Base-by-base conservation (phyloP, 2,888 invertebrate genomes). In the Byasa hedistus region DNA sequence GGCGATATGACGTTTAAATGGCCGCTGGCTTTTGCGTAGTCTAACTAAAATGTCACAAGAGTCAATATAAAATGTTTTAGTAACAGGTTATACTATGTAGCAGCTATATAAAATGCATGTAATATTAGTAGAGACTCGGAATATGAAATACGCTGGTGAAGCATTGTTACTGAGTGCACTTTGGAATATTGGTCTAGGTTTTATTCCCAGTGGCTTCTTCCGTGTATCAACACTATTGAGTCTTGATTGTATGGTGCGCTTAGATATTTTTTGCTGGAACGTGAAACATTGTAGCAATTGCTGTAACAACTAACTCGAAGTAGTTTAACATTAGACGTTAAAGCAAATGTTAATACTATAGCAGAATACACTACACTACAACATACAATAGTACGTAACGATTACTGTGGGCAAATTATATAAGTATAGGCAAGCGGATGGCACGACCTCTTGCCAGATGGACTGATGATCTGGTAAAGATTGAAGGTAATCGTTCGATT, bases 161-260 rank as follows among this genome's bases (percentile, higher is more conserved):
- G 27, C 59, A 64, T 58, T 64, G 64, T 64, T 58, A 59, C 64
- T 23, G 64, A 39, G 44, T 64, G 64, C 57, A 64, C 64, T 64
- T 44, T 36, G 21, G 64, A 54, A 64, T 64, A 64, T 64, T 64
- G 64, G 52, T 64, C 58, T 59, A 64, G 58, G 64, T 64, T 59
- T 64, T 52, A 64, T 27, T 64, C 58, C 54, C 54, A 1, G 39
- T 22, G 54, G 58, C 54, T n/a, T 23, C 15, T 39, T 36, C 39
- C 54, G 24, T 58, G 54, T 58, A 23, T 52, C 57, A 56, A 48
- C 44, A 44, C 3, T 27, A 63, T 63, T 57, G 48, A 57, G 8
- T 63, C 24, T 63, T 17, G 21, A 39, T 12, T 54, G 32, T 61
- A 55, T 19, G 48, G 19, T n/a, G n/a, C 48, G 48, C n/a, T 19